A percentile compares a stretch with the other conserved stretches of the same genome.
Conservation (phyloP, 2,888 invertebrate genomes). For the Euzetes globulus region DNA sequence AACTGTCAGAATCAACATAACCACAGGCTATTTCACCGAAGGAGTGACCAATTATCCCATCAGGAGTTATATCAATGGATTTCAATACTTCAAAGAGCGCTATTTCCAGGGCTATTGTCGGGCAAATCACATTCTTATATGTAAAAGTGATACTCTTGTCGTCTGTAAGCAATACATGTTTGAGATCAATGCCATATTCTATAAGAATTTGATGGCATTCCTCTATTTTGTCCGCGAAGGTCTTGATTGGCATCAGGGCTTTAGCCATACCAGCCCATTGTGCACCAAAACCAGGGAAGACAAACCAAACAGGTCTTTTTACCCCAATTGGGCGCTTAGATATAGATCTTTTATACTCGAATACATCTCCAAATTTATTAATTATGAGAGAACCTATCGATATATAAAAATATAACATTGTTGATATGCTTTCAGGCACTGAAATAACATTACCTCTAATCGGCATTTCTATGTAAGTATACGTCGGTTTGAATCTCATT, state of each 20-base stretch:
- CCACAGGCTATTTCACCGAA: slow-evolving; percentile 54
- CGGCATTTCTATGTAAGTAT: slow-evolving; percentile 15
- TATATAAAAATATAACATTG: too few relatives aligned
- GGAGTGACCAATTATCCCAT: slow-evolving; percentile 52
- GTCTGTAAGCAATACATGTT: not conserved
- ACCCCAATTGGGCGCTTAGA: slow-evolving; percentile 50
- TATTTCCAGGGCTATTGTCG: slow-evolving; percentile 53
- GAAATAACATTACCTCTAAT: too few relatives aligned
- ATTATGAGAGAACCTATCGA: slow-evolving; percentile 47
- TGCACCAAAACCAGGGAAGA: slow-evolving; percentile 66
- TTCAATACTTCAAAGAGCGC: slow-evolving; percentile 33
- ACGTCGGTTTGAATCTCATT: not conserved
- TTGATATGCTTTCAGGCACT: too few relatives aligned
- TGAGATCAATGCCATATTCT: slow-evolving; percentile 47
- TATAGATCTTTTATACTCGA: slow-evolving; percentile 1
- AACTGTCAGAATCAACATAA: slow-evolving; percentile 52
- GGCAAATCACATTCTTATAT: slow-evolving; percentile 67
- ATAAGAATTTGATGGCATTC: slow-evolving; percentile 2
- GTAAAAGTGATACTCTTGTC: slow-evolving; percentile 65
- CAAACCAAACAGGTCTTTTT: slow-evolving; percentile 78
- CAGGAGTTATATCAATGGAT: slow-evolving; percentile 49
- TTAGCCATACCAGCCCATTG: slow-evolving; percentile 22
- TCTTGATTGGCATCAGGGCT: slow-evolving; percentile 21
- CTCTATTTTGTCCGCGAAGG: not conserved
- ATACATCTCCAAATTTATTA: not conserved